A percentile compares a stretch with the other conserved stretches of the same genome.
These are phyloP conservation scores for Ifrita kowaldi DNA, from an alignment of 2,113 vertebrate genomes.

Conservation along the genomic window DNA sequence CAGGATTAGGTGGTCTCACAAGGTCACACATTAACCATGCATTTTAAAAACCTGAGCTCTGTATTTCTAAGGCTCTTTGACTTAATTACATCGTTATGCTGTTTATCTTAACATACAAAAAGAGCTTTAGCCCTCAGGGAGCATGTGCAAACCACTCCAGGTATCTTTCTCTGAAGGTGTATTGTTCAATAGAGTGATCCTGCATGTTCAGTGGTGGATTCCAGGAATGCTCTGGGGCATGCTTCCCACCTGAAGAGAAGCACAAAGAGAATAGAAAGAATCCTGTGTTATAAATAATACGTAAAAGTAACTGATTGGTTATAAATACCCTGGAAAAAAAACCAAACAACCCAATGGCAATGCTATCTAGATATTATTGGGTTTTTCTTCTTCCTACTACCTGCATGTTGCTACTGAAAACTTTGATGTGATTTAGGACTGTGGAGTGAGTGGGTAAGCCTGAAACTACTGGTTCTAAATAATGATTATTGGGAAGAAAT, in stretches of 20 bases:
- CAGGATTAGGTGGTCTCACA: not conserved
- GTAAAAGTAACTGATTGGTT: not conserved
- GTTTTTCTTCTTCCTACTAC: not conserved
- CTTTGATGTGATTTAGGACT: not conserved
- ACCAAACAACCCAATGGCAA: rapidly evolving
- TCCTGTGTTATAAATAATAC: not conserved
- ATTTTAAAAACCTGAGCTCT: not conserved
- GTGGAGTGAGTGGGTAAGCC: not conserved
- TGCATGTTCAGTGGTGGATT: not conserved
- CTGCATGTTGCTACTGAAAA: not conserved
- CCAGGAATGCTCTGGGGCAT: not conserved
- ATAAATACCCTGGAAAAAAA: not conserved
- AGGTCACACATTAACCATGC: not conserved
- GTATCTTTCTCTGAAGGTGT: not conserved
- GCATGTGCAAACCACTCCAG: not conserved
- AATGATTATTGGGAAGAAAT: not conserved
- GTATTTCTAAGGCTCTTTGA: not conserved
- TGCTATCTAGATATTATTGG: not conserved
- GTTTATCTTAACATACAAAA: not conserved
- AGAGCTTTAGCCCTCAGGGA: not conserved
- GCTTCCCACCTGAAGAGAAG: not conserved
- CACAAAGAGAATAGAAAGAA: not conserved
- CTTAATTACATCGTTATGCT: not conserved
- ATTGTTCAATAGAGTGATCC: not conserved
- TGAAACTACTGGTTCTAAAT: not conserved